These are phyloP conservation scores for Pomatorhinus ruficollis DNA, from an alignment of 2,113 vertebrate species.

Conservation along the genomic window DNA sequence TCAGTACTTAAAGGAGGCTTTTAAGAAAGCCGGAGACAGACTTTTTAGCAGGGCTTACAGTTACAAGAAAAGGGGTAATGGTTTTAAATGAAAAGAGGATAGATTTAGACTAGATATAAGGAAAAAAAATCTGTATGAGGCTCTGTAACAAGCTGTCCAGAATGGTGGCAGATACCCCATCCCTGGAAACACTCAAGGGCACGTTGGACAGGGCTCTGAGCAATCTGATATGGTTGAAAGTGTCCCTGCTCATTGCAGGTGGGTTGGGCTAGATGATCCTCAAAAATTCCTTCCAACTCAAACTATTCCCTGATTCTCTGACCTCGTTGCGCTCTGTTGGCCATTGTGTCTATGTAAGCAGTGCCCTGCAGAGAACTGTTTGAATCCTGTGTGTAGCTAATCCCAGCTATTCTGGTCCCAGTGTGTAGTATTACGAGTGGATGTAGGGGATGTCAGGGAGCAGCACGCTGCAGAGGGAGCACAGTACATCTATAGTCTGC, in stretches of 20 bases:
- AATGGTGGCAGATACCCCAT: background rate
- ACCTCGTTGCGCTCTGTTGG: background rate
- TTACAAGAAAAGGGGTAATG: background rate
- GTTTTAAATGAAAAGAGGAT: background rate
- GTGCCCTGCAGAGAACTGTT: background rate
- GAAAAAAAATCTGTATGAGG: background rate
- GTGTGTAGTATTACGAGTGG: background rate
- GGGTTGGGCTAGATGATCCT: background rate
- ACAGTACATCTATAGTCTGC: background rate
- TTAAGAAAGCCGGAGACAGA: background rate
- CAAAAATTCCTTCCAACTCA: background rate
- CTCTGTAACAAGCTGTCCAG: background rate
- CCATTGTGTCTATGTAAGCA: background rate
- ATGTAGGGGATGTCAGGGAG: background rate
- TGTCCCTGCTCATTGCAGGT: background rate
- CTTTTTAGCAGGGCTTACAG: background rate
- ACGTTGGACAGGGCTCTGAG: background rate
- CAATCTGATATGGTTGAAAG: background rate
- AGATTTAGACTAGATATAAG: background rate
- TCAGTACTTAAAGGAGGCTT: background rate
- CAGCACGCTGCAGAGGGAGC: background rate
- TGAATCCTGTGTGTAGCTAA: background rate
- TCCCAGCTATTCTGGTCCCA: constrained; percentile 12
- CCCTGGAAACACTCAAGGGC: background rate
- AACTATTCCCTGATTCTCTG: background rate